Conservation (phyloP, 2,888 invertebrate species). For the Lymantria dispar region DNA sequence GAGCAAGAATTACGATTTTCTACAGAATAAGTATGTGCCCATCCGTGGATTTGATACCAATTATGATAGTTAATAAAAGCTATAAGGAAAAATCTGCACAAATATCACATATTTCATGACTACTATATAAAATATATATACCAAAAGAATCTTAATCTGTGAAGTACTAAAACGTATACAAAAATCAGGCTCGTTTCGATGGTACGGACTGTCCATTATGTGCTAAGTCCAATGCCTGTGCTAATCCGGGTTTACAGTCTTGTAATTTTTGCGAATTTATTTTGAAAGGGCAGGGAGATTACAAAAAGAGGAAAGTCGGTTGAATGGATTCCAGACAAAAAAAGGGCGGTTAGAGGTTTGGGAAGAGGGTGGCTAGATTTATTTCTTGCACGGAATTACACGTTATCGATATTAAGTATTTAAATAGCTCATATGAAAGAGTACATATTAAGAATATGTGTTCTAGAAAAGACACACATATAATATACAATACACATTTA, state of each 20-base stretch:
- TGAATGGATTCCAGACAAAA: constrained; percentile 49
- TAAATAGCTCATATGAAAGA: too few species aligned
- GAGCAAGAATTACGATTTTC: too few species aligned
- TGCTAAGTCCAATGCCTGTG: constrained; percentile 24
- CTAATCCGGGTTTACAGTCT: constrained; percentile 51
- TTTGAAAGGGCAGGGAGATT: constrained; percentile 60
- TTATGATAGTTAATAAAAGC: too few species aligned
- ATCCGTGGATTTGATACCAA: too few species aligned
- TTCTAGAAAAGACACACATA: too few species aligned
- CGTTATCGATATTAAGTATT: constrained; percentile 20
- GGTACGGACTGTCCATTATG: constrained; percentile 13
- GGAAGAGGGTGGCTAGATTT: constrained; percentile 28
- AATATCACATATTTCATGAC: too few species aligned
- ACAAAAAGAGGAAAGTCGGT: constrained; percentile 54
- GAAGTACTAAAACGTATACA: constrained; percentile 51
- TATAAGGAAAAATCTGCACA: too few species aligned
- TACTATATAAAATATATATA: too few species aligned
- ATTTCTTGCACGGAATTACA: constrained; percentile 29
- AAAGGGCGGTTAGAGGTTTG: constrained; percentile 36
- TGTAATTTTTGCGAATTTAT: constrained; percentile 59
- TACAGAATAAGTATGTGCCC: too few species aligned
- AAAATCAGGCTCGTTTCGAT: constrained; percentile 3
- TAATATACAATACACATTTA: too few species aligned
- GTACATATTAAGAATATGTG: too few species aligned
- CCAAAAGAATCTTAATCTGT: too few species aligned